Evolutionary conservation across 2,797 vertebrate species (phyloP).

Genomic region (Dipus sagitta): DNA sequence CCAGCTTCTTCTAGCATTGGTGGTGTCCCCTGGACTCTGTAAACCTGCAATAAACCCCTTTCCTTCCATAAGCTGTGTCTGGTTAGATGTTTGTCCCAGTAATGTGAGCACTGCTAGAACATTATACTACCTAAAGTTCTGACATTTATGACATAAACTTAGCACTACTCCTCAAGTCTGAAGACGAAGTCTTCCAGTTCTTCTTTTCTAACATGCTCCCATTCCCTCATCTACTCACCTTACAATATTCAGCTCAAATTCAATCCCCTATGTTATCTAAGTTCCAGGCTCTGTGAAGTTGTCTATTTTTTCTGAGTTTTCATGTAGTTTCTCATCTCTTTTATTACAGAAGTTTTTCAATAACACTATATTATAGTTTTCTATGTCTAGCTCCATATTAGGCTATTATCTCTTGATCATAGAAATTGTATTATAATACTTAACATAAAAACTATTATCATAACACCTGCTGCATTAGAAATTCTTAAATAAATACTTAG

Average conservation of each 20-base stretch:
- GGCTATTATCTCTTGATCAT: neutral
- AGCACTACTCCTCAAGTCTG: no score
- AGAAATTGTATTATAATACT: neutral
- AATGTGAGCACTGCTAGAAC: no score
- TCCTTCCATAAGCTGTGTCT: no score
- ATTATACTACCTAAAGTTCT: neutral
- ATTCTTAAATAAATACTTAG: neutral
- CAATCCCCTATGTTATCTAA: fast-evolving
- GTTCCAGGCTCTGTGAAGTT: neutral
- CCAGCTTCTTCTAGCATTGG: no score
- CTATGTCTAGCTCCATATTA: neutral
- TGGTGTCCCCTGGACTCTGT: no score
- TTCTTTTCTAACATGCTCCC: neutral
- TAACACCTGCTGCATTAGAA: neutral
- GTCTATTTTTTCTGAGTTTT: neutral
- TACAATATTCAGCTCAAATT: neutral
- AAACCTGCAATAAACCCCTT: no score
- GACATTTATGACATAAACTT: neutral
- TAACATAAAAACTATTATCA: neutral
- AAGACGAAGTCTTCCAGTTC: neutral
- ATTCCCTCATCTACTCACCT: neutral
- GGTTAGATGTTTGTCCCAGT: no score
- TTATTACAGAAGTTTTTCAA: neutral
- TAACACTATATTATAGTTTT: neutral
- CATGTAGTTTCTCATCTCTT: neutral